Base-by-base conservation (phyloP, 1,140 invertebrate species). In the Achatina immaculata region DNA sequence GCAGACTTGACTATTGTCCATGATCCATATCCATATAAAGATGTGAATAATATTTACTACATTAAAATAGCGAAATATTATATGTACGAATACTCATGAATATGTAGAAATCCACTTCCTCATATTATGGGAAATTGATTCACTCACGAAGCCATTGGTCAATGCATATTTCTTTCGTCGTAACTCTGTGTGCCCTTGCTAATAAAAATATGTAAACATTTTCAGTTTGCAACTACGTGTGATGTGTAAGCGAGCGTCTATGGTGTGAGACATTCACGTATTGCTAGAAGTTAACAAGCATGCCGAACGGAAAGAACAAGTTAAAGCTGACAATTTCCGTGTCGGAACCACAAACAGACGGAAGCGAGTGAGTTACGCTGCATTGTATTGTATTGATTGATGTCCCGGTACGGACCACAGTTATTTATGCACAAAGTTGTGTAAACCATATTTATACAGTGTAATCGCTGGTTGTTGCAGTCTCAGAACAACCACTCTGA, bases 301-400 rank as follows among this genome's bases (percentile, higher is more conserved):
- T 85, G 84, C 85, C 83, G 43, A 89, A 82, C 72, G 87, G 83
- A 85, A 98, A 97, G 91, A 98, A 97, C 92, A 97, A 97, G 92
- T 93, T 97, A 87, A 97, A 97, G 90, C 92, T 98, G 90, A 97
- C 96, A 86, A 93, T 97, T 88, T 96, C 96, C 85, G 95, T 95
- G 81, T 95, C 96, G 83, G 96, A 97, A 89, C 86, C 85, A 16
- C 55, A 82, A 9, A 80, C 78, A 21, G 85, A 84, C 73, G 80
- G 81, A 19, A 81, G 83, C 38, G 84, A 87, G 84, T 87, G 69
- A 85, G 85, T 84, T 76, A 48, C 19, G 38, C 55, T 72, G 31
- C 11, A 36, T 36, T n/a, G n/a, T n/a, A n/a, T n/a, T n/a, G n/a
- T n/a, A n/a, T 69, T 69, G 66, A 69, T 69, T 69, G 21, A 36